Evolutionary conservation across 2,113 vertebrate species (phyloP), one percentile per base, ranked within the genome.

Genomic region (Euleptes europaea): DNA sequence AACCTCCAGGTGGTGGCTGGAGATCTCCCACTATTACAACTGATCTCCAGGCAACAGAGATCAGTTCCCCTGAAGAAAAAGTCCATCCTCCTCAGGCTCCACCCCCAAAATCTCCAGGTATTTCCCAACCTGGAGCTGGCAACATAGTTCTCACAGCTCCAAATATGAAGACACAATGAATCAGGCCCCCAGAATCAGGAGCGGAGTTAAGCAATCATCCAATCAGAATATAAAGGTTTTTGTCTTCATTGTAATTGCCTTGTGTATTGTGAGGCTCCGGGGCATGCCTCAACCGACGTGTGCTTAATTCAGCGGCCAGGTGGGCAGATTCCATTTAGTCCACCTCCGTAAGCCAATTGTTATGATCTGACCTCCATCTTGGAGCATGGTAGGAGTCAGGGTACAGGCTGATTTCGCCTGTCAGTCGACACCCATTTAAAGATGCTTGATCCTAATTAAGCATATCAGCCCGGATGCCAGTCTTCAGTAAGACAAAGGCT

Each of bases 361-460:
- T 91, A 57, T 40, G 84, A 93, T 94, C 92, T 79, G 90, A 88
- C 76, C 80, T 91, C 88, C 87, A 91, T 66, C 87, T 88, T 90
- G 60, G 0, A 6, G 82, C 44, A 49, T 70, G n/a, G 65, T 72
- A 35, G 40, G 77, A 80, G 70, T 65, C 28, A 65, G 69, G 88
- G 93, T 89, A 88, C 26, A 82, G 73, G 86, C 86, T 79, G 86
- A 94, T 92, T 89, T 63, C 81, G 92, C 84, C 89, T 93, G 94
- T 94, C 97, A 96, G 71, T 96, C 94, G 94, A 23, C 76, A 92
- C 77, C 81, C 81, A 92, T 93, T 96, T 83, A 89, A 91, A 94
- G 90, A 94, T 94, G 90, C 91, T 89, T 93, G 94, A 91, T 95
- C 94, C 93, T 94, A 97, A 97, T 96, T 96, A 96, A 94, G 94